Evolutionary conservation across 64 coral and sea anemone genomes (phyloP).

Genomic region (Platygyra sinensis): DNA sequence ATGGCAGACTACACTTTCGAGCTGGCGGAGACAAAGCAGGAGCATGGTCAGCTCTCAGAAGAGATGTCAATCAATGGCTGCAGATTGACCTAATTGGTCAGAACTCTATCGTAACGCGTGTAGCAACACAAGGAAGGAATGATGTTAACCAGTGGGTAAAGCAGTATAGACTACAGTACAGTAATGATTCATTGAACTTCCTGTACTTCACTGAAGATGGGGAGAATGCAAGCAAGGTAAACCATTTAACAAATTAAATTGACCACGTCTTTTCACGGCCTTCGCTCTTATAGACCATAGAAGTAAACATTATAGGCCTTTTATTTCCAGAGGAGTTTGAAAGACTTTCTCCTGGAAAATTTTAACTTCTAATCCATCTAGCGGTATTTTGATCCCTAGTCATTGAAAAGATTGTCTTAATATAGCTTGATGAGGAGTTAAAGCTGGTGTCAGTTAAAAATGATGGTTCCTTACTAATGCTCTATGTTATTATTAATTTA

Average conservation of each 20-base stretch:
- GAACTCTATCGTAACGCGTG: not conserved
- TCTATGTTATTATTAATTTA: not conserved
- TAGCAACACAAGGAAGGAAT: not conserved
- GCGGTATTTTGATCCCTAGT: too few species aligned
- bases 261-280: too few species aligned
- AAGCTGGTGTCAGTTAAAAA: not conserved
- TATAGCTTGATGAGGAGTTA: too few species aligned
- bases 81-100: not conserved
- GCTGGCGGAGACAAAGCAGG: rapidly evolving
- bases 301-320: too few species aligned
- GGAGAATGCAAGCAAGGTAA: not conserved
- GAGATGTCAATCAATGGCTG: not conserved
- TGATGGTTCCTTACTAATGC: not conserved
- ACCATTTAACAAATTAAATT: not conserved
- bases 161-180: not conserved
- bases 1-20: not conserved
- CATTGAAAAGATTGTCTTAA: not conserved
- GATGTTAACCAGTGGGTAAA: not conserved
- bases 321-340: too few species aligned
- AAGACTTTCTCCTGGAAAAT: too few species aligned
- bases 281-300: too few species aligned
- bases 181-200: not conserved
- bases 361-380: too few species aligned
- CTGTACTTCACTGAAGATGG: not conserved
- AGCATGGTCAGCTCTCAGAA: not conserved